Evolutionary conservation across 2,888 invertebrate species (phyloP), one percentile per base, ranked within the genome.

Genomic region (Dichetophora obliterata): DNA sequence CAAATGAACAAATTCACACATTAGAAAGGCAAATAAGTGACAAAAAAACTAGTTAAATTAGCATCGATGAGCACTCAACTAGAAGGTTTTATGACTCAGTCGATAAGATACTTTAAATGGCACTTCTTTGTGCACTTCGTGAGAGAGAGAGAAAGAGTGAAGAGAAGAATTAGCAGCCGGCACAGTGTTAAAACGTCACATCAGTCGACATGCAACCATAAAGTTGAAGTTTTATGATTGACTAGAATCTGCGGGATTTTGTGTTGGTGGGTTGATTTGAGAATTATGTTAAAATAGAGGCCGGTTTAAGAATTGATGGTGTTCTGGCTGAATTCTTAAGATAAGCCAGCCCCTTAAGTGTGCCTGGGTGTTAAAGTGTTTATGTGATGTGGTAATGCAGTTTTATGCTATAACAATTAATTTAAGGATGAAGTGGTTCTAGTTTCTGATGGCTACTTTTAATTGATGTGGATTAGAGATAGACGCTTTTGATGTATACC

Each of bases 1-100:
- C 5, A 71, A 74, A 74, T 66, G 54, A 66, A 37, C 65, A 66
- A 65, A 54, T 74, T 74, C 74, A 74, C 74, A 74, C 74, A 54
- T 65, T 24, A 27, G 14, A n/a, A 24, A 52, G 14, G 63, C 27
- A 63, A 19, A 31, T 50, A 22, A 22, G 31, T 16, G 14, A 22
- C 31, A 27, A 52, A 19, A 52, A 27, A 73, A 48, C 73, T 19
- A 57, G 70, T 57, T 59, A 14, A 43, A 11, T 43, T 22, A 9
- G 5, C 63, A 19, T n/a, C 63, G 63, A 19, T 27, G 27, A 50
- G 63, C 73, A 65, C 63, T 61, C 72, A 43, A 72, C 48, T 61
- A 8, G 48, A 72, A 59, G 72, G 19, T 61, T 72, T 61, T 72
- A 61, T 72, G 37, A 27, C 19, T 37, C 24, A 19, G 5, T 19